Conservation (phyloP, 1,140 invertebrate species). For the Battus philenor region DNA sequence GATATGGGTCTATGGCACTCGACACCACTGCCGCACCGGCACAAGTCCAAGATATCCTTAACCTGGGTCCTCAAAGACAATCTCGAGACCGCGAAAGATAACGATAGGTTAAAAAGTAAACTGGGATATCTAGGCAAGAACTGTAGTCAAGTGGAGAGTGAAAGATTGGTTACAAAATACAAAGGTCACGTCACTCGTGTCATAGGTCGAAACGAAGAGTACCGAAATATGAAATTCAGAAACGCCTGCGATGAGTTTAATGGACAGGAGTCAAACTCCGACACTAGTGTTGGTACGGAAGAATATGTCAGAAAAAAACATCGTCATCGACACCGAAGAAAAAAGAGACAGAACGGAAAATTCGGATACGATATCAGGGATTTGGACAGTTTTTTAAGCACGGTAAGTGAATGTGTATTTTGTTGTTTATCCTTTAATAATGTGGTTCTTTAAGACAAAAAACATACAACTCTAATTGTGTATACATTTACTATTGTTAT, state of each 20-base stretch:
- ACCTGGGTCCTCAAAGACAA: constrained; percentile 82
- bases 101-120: constrained; percentile 26
- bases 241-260: constrained; percentile 58
- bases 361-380: constrained; percentile 87
- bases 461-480: neutral
- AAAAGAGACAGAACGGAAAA: constrained; percentile 48
- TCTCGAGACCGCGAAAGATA: constrained; percentile 50
- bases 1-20: constrained; percentile 73
- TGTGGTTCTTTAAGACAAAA: neutral
- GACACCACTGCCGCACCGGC: constrained; percentile 59
- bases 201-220: constrained; percentile 55
- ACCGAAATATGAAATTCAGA: constrained; percentile 56
- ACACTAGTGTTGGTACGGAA: constrained; percentile 49
- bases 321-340: constrained; percentile 54
- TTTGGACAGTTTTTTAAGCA: constrained; percentile 83
- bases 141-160: constrained; percentile 32
- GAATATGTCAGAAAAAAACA: constrained; percentile 48
- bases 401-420: constrained; percentile 66
- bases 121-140: constrained; percentile 25
- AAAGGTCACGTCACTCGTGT: constrained; percentile 27
- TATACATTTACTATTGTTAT: too few species aligned
- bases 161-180: constrained; percentile 32
- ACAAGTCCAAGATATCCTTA: constrained; percentile 82
- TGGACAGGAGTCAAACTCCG: constrained; percentile 42
- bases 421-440: neutral